These are phyloP conservation scores for Clupea harengus DNA, from an alignment of 2,113 vertebrate species.

Conservation along the genomic window DNA sequence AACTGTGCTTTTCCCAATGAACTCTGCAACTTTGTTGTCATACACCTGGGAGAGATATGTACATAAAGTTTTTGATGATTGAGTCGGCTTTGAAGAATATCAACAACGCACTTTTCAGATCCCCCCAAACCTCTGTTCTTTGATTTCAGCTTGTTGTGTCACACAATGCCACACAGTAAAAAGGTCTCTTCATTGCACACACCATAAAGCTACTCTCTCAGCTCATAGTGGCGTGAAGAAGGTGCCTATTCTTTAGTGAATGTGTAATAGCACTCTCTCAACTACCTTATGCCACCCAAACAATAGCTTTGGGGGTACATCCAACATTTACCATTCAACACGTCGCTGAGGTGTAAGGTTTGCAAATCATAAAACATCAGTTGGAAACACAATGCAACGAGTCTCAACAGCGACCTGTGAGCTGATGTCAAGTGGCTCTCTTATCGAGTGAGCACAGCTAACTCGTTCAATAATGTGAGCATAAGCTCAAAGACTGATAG, in stretches of 20 bases:
- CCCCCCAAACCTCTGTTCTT: not conserved
- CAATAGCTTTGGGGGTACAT: no score
- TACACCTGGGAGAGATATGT: not conserved
- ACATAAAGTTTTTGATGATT: not conserved
- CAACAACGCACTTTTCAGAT: not conserved
- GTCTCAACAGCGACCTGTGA: not conserved
- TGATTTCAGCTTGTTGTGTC: not conserved
- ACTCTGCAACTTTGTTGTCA: no score
- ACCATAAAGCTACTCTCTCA: no score
- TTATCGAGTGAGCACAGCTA: constrained; percentile 54
- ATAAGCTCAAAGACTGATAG: constrained; percentile 52
- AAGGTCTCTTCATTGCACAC: no score
- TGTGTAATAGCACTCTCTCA: not conserved
- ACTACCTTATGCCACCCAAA: not conserved
- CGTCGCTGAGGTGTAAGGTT: not conserved
- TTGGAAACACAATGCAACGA: not conserved
- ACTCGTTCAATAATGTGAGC: constrained; percentile 46
- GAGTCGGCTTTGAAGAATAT: not conserved
- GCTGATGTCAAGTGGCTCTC: constrained; percentile 17
- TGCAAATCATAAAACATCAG: not conserved
- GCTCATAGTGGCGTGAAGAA: no score
- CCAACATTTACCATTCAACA: not conserved
- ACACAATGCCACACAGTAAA: not conserved
- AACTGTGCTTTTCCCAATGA: not conserved
- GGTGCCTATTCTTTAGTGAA: no score